Conservation (phyloP, 2,797 vertebrate genomes). For the Monodelphis domestica region DNA sequence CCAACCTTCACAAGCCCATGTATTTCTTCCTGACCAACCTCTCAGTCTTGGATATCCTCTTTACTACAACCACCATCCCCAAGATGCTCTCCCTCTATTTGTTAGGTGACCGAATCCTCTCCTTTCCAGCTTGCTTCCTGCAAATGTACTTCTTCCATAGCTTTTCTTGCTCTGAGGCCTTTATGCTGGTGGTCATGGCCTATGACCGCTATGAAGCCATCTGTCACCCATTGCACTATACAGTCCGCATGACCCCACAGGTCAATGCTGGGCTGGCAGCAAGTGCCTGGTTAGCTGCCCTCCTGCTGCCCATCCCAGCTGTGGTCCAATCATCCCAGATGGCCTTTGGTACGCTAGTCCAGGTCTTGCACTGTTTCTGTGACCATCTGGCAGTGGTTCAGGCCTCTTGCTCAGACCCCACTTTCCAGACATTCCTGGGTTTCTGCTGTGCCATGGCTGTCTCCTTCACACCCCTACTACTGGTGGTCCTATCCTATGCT, state of each 20-base stretch:
- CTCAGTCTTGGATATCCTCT: slow-evolving; percentile 18
- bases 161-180: slow-evolving; percentile 63
- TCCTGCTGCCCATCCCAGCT: slow-evolving; percentile 37
- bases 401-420: slow-evolving; percentile 64
- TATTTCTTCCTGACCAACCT: slow-evolving; percentile 29
- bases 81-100: slow-evolving; percentile 1
- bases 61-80: background rate
- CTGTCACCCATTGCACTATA: slow-evolving; percentile 69
- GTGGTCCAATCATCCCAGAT: slow-evolving; percentile 52
- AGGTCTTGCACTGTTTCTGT: slow-evolving; percentile 70
- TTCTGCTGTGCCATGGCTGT: slow-evolving; percentile 62
- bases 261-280: slow-evolving; percentile 47
- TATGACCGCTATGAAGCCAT: slow-evolving; percentile 71
- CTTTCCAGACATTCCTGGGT: slow-evolving; percentile 59
- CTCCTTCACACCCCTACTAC: slow-evolving; percentile 61
- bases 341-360: slow-evolving; percentile 42
- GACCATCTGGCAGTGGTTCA: slow-evolving; percentile 69
- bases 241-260: slow-evolving; percentile 68
- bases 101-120: background rate
- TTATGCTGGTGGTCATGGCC: slow-evolving; percentile 69
- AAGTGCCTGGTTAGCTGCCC: slow-evolving; percentile 60
- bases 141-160: slow-evolving; percentile 29
- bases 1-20: slow-evolving; percentile 29
- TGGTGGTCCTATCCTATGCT: slow-evolving; percentile 40
- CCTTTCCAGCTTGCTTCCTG: slow-evolving; percentile 22